Evolutionary conservation across 2,888 invertebrate species (phyloP).

Genomic region (Sarcophaga rosellei): DNA sequence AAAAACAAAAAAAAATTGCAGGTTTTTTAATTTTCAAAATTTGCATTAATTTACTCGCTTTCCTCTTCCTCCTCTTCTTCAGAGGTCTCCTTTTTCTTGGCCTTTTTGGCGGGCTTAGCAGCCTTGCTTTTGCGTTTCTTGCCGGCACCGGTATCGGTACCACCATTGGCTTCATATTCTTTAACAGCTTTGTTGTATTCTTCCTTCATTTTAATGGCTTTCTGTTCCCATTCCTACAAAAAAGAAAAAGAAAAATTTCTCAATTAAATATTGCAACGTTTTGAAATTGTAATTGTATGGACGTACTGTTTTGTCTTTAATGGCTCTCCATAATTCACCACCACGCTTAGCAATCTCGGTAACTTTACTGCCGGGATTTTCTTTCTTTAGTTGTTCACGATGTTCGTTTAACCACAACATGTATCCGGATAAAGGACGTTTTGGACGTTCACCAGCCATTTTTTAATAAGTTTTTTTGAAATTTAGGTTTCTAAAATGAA

Average conservation of each 20-base stretch:
- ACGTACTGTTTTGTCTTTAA: conserved; percentile 91
- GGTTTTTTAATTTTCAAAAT: conserved; percentile 48
- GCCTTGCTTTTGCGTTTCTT: conserved; percentile 84
- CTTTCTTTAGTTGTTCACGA: conserved; percentile 92
- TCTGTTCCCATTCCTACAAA: conserved; percentile 93
- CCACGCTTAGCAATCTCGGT: conserved; percentile 97
- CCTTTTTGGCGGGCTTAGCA: conserved; percentile 79
- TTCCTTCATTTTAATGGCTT: conserved; percentile 93
- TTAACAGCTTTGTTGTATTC: conserved; percentile 94
- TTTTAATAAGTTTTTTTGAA: conserved; percentile 15
- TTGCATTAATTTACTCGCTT: conserved; percentile 83
- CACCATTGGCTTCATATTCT: conserved; percentile 92
- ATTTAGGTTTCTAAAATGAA: conserved; percentile 34
- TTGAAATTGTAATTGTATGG: neutral
- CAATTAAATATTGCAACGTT: neutral
- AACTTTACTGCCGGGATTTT: conserved; percentile 94
- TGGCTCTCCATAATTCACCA: conserved; percentile 96
- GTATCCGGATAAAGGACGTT: conserved; percentile 95
- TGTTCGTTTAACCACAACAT: conserved; percentile 97
- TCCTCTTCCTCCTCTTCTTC: conserved; percentile 86
- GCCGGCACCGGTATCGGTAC: conserved; percentile 84
- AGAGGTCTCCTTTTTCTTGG: conserved; percentile 86
- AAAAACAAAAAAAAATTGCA: conserved; percentile 54
- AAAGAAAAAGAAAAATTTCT: conserved; percentile 18
- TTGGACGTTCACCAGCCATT: conserved; percentile 94